Conservation (phyloP, 1,140 invertebrate genomes). For the Euura saliciscinereae region DNA sequence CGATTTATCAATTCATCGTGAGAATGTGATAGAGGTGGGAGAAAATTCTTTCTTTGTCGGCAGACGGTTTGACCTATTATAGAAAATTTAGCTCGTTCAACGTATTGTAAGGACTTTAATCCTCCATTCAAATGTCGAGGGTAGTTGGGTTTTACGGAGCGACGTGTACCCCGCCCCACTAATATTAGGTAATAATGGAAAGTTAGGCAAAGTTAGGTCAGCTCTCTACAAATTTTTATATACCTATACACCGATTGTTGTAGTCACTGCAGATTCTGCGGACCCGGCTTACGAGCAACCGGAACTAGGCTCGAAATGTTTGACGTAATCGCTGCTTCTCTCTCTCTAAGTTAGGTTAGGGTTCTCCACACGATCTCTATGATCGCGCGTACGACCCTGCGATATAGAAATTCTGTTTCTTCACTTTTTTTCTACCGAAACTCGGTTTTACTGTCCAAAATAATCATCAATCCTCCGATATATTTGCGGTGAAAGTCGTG, state of each 20-base stretch:
- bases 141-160: not conserved
- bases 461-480: not conserved
- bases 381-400: not conserved
- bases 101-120: not conserved
- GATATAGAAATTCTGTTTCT: not conserved
- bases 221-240: not conserved
- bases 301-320: slow-evolving; percentile 2
- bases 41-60: slow-evolving; percentile 5
- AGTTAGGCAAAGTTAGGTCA: slow-evolving; percentile 5
- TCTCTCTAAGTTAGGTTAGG: not conserved
- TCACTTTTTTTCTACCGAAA: not conserved
- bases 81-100: not conserved
- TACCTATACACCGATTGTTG: not conserved
- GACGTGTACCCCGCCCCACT: not conserved
- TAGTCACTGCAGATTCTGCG: not conserved
- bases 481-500: not conserved
- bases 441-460: not conserved
- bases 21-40: too few species aligned
- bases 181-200: not conserved
- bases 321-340: not conserved
- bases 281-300: not conserved
- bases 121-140: slow-evolving; percentile 2
- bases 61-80: not conserved
- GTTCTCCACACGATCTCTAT: not conserved
- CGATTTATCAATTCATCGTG: too few species aligned